Evolutionary conservation across 1,140 invertebrate species (phyloP).

Genomic region (Delia radicum): DNA sequence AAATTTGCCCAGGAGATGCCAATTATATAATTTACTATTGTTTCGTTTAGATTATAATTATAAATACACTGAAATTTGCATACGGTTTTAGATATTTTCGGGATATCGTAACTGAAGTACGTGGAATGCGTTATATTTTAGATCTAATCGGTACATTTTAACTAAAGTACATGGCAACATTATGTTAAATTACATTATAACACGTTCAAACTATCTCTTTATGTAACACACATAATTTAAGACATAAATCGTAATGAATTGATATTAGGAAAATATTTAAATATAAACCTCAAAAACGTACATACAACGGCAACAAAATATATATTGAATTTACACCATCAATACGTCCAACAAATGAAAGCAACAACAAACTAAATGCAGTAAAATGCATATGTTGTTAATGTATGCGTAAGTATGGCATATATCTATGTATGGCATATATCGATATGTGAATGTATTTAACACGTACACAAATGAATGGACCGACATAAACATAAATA

Average conservation of each 20-base stretch:
- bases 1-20: too few relatives aligned
- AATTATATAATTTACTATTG: too few relatives aligned
- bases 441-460: background rate
- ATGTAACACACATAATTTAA: background rate
- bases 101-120: too few relatives aligned
- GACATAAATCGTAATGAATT: conserved; percentile 1
- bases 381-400: background rate
- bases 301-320: background rate
- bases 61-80: too few relatives aligned
- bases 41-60: too few relatives aligned
- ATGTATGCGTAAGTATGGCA: background rate
- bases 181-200: background rate
- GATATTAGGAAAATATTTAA: background rate
- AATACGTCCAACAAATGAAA: background rate
- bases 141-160: too few relatives aligned
- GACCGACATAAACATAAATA: background rate
- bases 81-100: too few relatives aligned
- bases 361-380: background rate
- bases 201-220: background rate
- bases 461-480: background rate
- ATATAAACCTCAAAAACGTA: background rate
- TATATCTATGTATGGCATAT: background rate
- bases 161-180: background rate
- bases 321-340: background rate
- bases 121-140: too few relatives aligned